A percentile compares a stretch with the other conserved stretches of the same genome.
These are phyloP conservation scores for Hypena proboscidalis DNA, from an alignment of 2,888 invertebrate genomes.

Conservation along the genomic window DNA sequence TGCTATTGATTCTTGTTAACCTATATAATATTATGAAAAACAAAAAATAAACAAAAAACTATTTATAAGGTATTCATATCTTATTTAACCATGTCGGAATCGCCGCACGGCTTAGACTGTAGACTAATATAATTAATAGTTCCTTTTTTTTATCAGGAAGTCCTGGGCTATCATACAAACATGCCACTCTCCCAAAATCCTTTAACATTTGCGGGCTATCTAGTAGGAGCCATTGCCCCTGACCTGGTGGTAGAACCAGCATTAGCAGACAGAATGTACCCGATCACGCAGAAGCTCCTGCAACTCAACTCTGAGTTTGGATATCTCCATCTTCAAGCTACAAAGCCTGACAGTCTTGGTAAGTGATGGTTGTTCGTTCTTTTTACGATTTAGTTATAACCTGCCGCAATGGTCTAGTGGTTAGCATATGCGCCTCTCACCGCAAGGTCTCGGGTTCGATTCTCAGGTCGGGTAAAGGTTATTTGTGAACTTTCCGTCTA, in stretches of 20 bases:
- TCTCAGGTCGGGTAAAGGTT: too few relatives aligned
- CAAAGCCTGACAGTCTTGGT: slow-evolving; percentile 34
- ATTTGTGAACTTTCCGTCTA: too few relatives aligned
- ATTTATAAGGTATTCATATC: too few relatives aligned
- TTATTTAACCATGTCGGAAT: too few relatives aligned
- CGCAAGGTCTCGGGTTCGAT: too few relatives aligned
- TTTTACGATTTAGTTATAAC: too few relatives aligned
- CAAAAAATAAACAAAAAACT: too few relatives aligned
- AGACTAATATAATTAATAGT: background rate
- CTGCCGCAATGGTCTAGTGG: too few relatives aligned
- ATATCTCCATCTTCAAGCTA: slow-evolving; percentile 28
- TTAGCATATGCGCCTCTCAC: too few relatives aligned
- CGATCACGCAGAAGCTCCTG: slow-evolving; percentile 7
- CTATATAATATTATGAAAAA: too few relatives aligned
- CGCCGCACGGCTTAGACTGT: too few relatives aligned
- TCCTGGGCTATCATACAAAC: slow-evolving; percentile 27
- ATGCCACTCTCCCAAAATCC: slow-evolving; percentile 7
- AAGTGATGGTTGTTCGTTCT: background rate
- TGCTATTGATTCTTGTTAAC: too few relatives aligned
- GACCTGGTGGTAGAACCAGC: slow-evolving; percentile 10
- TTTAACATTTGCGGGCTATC: slow-evolving; percentile 6
- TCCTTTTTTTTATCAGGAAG: slow-evolving; percentile 18
- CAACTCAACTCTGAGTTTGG: slow-evolving; percentile 6
- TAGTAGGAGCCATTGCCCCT: slow-evolving; percentile 16
- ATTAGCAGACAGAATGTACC: slow-evolving; percentile 19